Evolutionary conservation across 2,113 vertebrate genomes (phyloP).

Genomic region (Anthoscopus minutus): DNA sequence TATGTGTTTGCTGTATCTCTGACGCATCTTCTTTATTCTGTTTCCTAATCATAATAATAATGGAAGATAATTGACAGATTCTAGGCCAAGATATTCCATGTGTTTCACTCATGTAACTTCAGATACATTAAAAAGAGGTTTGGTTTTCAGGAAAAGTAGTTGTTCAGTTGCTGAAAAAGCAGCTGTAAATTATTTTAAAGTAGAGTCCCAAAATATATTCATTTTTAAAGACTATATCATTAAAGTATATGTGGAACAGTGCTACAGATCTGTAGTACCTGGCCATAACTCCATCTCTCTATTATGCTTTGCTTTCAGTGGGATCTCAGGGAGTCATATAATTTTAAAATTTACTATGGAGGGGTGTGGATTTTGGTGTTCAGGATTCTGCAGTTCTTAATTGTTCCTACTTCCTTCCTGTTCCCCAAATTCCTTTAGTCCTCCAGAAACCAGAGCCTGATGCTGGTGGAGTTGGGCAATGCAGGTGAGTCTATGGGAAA

Average conservation of each 20-base stretch:
- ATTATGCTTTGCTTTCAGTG: neutral
- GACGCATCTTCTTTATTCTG: neutral
- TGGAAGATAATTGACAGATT: neutral
- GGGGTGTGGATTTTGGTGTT: neutral
- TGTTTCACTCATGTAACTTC: neutral
- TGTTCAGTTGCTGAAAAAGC: neutral
- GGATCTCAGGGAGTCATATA: neutral
- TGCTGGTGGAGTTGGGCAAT: neutral
- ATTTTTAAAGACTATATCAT: neutral
- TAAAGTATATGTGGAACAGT: neutral
- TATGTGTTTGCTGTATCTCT: neutral
- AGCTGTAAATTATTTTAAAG: neutral
- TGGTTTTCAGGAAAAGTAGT: neutral
- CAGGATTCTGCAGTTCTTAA: neutral
- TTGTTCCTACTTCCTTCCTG: neutral
- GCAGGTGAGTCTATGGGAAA: accelerated
- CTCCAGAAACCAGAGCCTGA: neutral
- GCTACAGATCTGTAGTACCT: neutral
- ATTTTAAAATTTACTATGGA: neutral
- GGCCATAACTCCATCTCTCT: neutral
- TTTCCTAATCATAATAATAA: neutral
- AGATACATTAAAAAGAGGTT: neutral
- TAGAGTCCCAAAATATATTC: neutral
- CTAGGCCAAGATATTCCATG: neutral
- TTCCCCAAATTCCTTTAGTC: neutral